These are phyloP conservation scores for Remorina albescens DNA, from an alignment of 2,797 vertebrate species.

Conservation along the genomic window DNA sequence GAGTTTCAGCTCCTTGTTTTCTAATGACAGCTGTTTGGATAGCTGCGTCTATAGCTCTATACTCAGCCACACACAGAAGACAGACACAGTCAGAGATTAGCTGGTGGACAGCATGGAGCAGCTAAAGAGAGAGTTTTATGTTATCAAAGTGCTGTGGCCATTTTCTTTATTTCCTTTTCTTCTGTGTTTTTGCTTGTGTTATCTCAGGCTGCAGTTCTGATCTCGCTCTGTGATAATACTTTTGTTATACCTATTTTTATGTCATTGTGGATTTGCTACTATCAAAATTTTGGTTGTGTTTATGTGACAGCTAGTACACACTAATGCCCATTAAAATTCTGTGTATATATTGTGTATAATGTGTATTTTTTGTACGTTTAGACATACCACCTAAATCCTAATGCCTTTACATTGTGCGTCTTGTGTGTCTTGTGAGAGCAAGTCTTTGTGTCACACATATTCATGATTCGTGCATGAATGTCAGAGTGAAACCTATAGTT, in stretches of 20 bases:
- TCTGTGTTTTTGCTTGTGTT: neutral
- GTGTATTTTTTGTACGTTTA: no score
- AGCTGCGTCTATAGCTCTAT: no score
- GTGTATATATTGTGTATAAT: neutral
- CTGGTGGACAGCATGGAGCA: no score
- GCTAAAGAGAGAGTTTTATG: neutral
- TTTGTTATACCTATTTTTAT: neutral
- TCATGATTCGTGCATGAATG: conserved; percentile 27
- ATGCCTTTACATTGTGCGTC: no score
- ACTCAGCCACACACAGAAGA: no score
- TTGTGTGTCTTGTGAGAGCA: neutral
- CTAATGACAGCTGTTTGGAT: no score
- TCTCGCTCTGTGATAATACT: no score
- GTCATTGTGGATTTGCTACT: neutral
- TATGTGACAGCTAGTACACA: neutral
- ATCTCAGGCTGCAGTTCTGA: neutral
- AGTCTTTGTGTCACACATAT: neutral
- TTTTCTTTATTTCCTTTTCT: neutral
- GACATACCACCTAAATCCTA: neutral
- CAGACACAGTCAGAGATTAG: no score
- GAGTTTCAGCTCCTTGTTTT: no score
- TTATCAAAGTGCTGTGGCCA: neutral
- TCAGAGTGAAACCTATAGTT: conserved; percentile 11
- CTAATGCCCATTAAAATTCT: neutral
- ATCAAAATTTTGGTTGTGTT: neutral